Percentiles rank a stretch among this genome's conserved stretches.
These are phyloP conservation scores for Pogonocherus hispidulus DNA, from an alignment of 2,888 invertebrate genomes.

Conservation along the genomic window DNA sequence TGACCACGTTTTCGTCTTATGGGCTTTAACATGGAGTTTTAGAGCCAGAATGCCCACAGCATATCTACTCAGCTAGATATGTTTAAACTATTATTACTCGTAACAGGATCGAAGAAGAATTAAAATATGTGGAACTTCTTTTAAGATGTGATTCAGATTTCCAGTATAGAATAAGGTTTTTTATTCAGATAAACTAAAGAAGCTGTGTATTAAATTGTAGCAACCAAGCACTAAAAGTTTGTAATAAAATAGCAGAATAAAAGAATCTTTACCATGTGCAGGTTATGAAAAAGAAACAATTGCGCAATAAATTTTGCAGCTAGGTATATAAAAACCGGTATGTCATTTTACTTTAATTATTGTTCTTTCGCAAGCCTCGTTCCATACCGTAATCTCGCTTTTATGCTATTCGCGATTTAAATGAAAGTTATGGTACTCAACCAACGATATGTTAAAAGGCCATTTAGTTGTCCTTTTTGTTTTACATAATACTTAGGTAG, in stretches of 20 bases:
- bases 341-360: conserved; percentile 44
- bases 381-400: conserved; percentile 48
- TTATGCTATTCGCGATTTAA: conserved; percentile 41
- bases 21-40: no score
- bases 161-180: no score
- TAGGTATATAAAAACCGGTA: conserved; percentile 47
- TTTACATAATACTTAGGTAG: conserved; percentile 39
- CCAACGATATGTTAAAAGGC: conserved; percentile 38
- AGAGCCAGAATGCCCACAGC: no score
- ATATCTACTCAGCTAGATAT: no score
- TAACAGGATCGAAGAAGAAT: no score
- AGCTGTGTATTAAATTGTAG: background rate
- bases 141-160: no score
- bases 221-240: conserved; percentile 16
- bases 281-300: conserved; percentile 43
- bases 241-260: conserved; percentile 12
- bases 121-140: no score
- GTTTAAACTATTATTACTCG: no score
- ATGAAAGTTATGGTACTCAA: conserved; percentile 49
- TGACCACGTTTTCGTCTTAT: no score
- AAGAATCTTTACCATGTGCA: conserved; percentile 39
- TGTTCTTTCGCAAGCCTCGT: conserved; percentile 44
- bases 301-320: conserved; percentile 35
- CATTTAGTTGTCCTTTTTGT: conserved; percentile 27
- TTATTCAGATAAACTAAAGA: background rate